Conservation (phyloP, 2,888 invertebrate species). For the Dicroscelio sp. region DNA sequence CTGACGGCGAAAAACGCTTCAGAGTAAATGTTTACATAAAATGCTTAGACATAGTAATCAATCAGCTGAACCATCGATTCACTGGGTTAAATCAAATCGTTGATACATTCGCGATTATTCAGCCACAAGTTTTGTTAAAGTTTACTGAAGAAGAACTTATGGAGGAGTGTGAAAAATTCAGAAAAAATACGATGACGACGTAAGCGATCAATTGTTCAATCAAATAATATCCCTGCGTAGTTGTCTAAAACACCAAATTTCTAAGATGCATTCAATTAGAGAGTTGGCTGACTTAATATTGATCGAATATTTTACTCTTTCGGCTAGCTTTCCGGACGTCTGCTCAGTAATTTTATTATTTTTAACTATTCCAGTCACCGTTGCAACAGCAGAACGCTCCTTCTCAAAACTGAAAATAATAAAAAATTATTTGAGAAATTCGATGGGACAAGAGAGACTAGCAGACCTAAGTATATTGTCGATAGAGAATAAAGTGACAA, state of each 20-base stretch:
- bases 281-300: conserved; percentile 59
- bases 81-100: conserved; percentile 37
- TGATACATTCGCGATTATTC: conserved; percentile 36
- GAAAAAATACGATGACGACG: conserved; percentile 44
- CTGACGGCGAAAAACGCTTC: conserved; percentile 46
- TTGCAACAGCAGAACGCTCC: conserved; percentile 62
- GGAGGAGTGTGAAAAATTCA: conserved; percentile 11
- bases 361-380: conserved; percentile 61
- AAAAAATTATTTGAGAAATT: conserved; percentile 63
- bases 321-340: conserved; percentile 68
- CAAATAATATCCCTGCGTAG: conserved; percentile 65
- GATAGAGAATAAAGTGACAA: conserved; percentile 65
- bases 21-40: conserved; percentile 43
- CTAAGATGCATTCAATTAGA: conserved; percentile 39
- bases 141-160: conserved; percentile 33
- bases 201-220: conserved; percentile 30
- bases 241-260: conserved; percentile 62
- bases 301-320: conserved; percentile 54
- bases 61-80: conserved; percentile 48
- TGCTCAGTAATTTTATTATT: conserved; percentile 51
- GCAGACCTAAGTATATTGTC: conserved; percentile 64
- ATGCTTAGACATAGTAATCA: conserved; percentile 53
- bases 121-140: conserved; percentile 39
- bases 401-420: conserved; percentile 66
- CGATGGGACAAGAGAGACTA: conserved; percentile 68